Evolutionary conservation across 2,888 invertebrate genomes (phyloP).

Genomic region (Leptopilina drosophilae): DNA sequence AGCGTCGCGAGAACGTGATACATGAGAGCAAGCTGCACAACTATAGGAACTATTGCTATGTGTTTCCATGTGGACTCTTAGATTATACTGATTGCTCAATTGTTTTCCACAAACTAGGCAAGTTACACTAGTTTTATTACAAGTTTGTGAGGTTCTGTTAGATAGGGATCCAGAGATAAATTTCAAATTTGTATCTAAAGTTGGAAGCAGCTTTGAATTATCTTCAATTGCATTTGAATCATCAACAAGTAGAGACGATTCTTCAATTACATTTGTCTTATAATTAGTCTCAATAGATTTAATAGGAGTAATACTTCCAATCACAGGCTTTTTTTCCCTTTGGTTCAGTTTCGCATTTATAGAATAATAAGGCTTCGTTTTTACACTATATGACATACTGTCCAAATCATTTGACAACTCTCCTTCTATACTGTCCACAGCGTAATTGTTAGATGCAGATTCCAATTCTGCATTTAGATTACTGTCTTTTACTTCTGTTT

Average conservation of each 20-base stretch:
- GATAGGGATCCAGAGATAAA: slow-evolving; percentile 64
- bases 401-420: slow-evolving; percentile 66
- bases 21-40: slow-evolving; percentile 91
- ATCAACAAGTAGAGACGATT: slow-evolving; percentile 52
- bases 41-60: slow-evolving; percentile 93
- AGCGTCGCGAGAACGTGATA: slow-evolving; percentile 91
- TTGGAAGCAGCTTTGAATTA: slow-evolving; percentile 67
- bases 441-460: slow-evolving; percentile 51
- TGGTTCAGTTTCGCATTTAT: slow-evolving; percentile 74
- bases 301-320: slow-evolving; percentile 55
- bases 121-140: slow-evolving; percentile 79
- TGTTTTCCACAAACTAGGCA: slow-evolving; percentile 93
- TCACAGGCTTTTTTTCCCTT: slow-evolving; percentile 66
- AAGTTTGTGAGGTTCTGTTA: slow-evolving; percentile 65
- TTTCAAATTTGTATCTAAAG: slow-evolving; percentile 69
- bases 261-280: slow-evolving; percentile 57
- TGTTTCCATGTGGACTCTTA: slow-evolving; percentile 93
- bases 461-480: slow-evolving; percentile 56
- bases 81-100: slow-evolving; percentile 92
- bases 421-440: slow-evolving; percentile 64
- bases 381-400: slow-evolving; percentile 72
- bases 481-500: slow-evolving; percentile 62
- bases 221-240: slow-evolving; percentile 67
- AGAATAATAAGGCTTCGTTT: slow-evolving; percentile 75
- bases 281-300: slow-evolving; percentile 60